Evolutionary conservation across 2,888 invertebrate genomes (phyloP), one percentile per base, ranked within the genome.

Genomic region (Cataglyphis albicans): DNA sequence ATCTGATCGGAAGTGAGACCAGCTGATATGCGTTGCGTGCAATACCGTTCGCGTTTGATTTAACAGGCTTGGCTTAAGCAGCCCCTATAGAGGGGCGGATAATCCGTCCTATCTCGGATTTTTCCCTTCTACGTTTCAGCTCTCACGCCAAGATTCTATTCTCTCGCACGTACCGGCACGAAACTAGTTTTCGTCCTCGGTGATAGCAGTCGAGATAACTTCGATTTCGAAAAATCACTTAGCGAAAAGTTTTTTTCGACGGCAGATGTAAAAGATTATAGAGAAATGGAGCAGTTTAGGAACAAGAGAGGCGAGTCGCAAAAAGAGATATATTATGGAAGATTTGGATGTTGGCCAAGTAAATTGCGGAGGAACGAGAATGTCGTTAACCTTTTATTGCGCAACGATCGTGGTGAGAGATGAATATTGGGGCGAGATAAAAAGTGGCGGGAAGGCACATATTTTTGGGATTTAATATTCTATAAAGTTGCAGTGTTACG

Each of bases 71-170:
- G 21, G n/a, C n/a, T 74, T 74, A 35, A 44, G 32, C 32, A 21
- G 21, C n/a, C 10, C 32, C n/a, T 61, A 61, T 10, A 38, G 35
- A 75, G 35, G 3, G 52, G 35, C 64, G 52, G 52, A 64, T 75
- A 75, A 75, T 75, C 64, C 52, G 25, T 32, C 6, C 65, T 57
- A 67, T 67, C 76, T 57, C 12, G 57, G 35, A 18, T 57, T 67
- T 76, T 76, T 67, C 38, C 75, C 35, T 41, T 15, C 41, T 65
- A 57, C 41, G 21, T 57, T 76, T 67, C 41, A 52, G 57, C 65
- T 67, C 57, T 76, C 65, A 76, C 65, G 76, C 57, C 15, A 76
- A 41, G 76, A 76, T 76, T 76, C 65, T n/a, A 75, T 76, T 67
- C 52, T 76, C 55, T 21, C 55, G 38, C 76, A 57, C 41, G 76